Evolutionary conservation across 2,888 invertebrate species (phyloP).

Genomic region (Lepidocyrtoides sp.): DNA sequence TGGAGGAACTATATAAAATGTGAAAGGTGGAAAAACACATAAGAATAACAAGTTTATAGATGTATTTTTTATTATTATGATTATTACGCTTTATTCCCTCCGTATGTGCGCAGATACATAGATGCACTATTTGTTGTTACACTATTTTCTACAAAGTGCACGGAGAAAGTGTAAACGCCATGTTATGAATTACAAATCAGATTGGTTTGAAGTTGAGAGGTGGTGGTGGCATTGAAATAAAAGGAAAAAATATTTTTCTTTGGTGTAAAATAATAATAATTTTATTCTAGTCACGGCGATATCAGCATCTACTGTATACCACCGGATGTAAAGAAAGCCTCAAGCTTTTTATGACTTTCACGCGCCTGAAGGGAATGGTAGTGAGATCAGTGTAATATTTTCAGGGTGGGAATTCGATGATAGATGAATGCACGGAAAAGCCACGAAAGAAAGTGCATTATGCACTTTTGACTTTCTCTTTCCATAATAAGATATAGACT

Average conservation of each 20-base stretch:
- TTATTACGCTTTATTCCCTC: slow-evolving; percentile 23
- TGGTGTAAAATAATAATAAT: slow-evolving; percentile 18
- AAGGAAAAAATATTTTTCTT: slow-evolving; percentile 8
- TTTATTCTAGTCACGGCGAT: slow-evolving; percentile 66
- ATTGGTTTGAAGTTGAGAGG: neutral
- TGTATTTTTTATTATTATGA: slow-evolving; percentile 20
- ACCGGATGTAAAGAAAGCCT: slow-evolving; percentile 14
- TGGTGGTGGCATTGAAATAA: neutral
- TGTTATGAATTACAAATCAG: slow-evolving; percentile 76
- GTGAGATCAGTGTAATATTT: neutral
- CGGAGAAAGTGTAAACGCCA: slow-evolving; percentile 22
- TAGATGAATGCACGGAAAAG: neutral
- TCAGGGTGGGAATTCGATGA: slow-evolving; percentile 23
- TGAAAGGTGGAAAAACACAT: slow-evolving; percentile 23
- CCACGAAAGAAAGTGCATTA: slow-evolving; percentile 4
- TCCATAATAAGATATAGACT: slow-evolving; percentile 14
- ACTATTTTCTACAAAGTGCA: neutral
- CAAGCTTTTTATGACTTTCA: slow-evolving; percentile 70
- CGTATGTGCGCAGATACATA: neutral
- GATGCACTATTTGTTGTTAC: neutral
- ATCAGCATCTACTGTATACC: slow-evolving; percentile 13
- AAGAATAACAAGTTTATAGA: neutral
- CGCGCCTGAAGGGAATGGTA: slow-evolving; percentile 19
- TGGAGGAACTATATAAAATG: slow-evolving; percentile 77
- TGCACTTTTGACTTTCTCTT: neutral